Evolutionary conservation across 2,888 invertebrate genomes (phyloP).

Genomic region (Pseudolycoriella hygida): DNA sequence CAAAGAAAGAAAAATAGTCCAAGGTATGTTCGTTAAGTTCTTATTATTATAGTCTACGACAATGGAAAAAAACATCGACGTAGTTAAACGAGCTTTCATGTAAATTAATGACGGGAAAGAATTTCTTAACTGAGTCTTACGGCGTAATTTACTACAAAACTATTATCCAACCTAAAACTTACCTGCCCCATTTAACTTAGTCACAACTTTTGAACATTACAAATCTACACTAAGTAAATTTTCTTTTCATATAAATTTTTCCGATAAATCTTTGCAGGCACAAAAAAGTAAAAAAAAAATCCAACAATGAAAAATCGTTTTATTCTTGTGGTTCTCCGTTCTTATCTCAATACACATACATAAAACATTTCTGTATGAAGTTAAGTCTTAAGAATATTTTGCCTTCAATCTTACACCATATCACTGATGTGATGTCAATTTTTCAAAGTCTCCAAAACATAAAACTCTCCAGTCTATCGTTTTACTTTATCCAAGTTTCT

Average conservation of each 20-base stretch:
- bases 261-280: neutral
- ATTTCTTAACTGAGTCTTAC: too few relatives aligned
- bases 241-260: neutral
- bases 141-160: too few relatives aligned
- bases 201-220: too few relatives aligned
- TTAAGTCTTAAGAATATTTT: conserved; percentile 1
- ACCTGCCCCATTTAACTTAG: too few relatives aligned
- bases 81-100: too few relatives aligned
- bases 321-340: conserved; percentile 1
- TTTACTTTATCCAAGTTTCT: conserved; percentile 3
- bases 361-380: neutral
- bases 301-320: neutral
- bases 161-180: too few relatives aligned
- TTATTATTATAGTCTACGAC: too few relatives aligned
- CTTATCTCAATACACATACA: neutral
- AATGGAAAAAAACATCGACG: too few relatives aligned
- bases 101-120: too few relatives aligned
- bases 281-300: neutral
- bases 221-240: too few relatives aligned
- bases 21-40: too few relatives aligned
- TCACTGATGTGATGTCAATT: conserved; percentile 1
- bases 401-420: conserved; percentile 1
- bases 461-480: conserved; percentile 3
- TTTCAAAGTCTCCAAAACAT: conserved; percentile 2
- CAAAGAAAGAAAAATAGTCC: too few relatives aligned